Percentiles rank a stretch among this genome's conserved stretches.
phyloP scores from a whole-genome alignment of 2,797 vertebrate species.

The Sebastes iracundus region DNA sequence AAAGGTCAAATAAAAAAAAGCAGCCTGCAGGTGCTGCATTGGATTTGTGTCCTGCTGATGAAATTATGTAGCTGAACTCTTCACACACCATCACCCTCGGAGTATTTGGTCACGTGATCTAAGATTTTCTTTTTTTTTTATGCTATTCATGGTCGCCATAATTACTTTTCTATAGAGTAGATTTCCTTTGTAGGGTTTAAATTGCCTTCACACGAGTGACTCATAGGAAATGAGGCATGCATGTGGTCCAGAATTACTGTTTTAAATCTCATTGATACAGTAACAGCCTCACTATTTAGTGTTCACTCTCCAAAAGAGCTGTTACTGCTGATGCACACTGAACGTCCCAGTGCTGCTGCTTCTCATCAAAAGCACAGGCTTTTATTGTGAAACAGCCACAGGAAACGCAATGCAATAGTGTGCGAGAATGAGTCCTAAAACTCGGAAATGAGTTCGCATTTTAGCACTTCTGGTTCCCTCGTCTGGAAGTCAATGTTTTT shows the following conservation, averaged over 20 bases:
- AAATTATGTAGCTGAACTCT: neutral
- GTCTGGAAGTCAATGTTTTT: too few relatives aligned
- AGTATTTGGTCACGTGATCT: neutral
- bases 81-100: neutral
- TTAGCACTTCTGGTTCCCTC: too few relatives aligned
- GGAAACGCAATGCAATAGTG: neutral
- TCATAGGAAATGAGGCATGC: neutral
- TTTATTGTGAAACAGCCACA: neutral
- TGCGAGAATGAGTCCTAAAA: neutral
- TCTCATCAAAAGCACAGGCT: neutral
- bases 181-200: neutral
- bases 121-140: neutral
- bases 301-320: neutral
- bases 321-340: neutral
- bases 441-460: neutral
- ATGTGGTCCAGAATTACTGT: neutral
- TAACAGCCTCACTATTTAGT: neutral
- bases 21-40: neutral
- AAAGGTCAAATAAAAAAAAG: neutral
- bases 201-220: neutral
- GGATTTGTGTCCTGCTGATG: neutral
- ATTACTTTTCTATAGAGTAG: neutral
- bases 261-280: neutral
- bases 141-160: neutral
- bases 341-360: neutral